A percentile compares a stretch with the other conserved stretches of the same genome.
phyloP scores from a whole-genome alignment of 1,140 invertebrate genomes.

The Uloborus diversus region DNA sequence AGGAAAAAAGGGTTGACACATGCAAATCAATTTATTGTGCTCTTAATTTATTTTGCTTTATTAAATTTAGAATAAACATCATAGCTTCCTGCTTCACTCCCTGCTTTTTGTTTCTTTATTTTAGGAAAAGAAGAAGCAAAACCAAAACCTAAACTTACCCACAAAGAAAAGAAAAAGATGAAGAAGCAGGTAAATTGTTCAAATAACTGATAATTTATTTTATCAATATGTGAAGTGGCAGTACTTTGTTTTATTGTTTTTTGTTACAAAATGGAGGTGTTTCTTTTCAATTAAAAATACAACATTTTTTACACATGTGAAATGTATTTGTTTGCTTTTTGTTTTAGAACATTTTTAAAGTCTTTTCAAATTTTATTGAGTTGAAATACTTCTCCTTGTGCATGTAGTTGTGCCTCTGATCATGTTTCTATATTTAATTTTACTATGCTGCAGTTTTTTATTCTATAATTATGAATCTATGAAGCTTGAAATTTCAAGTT shows the following conservation, averaged over 20 bases:
- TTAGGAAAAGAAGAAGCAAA: conserved; percentile 30
- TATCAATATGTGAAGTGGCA: neutral
- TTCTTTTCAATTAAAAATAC: neutral
- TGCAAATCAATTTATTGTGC: neutral
- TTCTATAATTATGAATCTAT: too few species aligned
- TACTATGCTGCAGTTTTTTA: too few species aligned
- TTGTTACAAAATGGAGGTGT: too few species aligned
- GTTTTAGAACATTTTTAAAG: neutral
- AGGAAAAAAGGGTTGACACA: neutral
- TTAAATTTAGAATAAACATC: neutral
- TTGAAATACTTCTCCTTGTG: too few species aligned
- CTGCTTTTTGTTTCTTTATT: neutral
- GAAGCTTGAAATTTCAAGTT: too few species aligned
- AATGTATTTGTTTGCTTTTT: neutral
- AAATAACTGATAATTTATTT: neutral
- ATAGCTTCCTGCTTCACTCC: neutral
- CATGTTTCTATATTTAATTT: too few species aligned
- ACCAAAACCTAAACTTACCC: conserved; percentile 74
- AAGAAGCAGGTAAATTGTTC: conserved; percentile 75
- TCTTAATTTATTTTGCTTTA: neutral
- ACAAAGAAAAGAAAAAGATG: conserved; percentile 94
- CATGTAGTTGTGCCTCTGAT: too few species aligned
- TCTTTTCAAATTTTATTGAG: neutral
- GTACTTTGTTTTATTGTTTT: neutral
- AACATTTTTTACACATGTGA: neutral